Evolutionary conservation across 2,113 vertebrate genomes (phyloP), one percentile per base, ranked within the genome.

Genomic region (Tragelaphus imberbis): DNA sequence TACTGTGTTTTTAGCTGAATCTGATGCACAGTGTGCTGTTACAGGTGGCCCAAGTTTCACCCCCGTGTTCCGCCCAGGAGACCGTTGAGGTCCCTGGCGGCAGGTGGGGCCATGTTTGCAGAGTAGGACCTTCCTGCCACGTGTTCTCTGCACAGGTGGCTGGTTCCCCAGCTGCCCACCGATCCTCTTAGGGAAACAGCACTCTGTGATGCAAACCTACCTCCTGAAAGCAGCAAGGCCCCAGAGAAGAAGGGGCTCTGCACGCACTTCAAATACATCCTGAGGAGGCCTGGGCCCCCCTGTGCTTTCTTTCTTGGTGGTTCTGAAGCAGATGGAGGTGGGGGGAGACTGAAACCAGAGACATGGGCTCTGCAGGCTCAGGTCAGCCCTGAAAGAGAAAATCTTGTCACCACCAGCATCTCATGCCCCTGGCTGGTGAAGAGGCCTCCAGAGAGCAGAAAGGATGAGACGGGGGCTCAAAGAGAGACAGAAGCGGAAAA

Each of bases 71-170:
- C 7, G 0, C 0, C 1, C 25, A 30, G 63, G 61, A 87, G 3
- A 28, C 5, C 7, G 1, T 10, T 13, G 7, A 21, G 9, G 11
- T 51, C n/a, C 23, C 36, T 16, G 6, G 40, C 2, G 13, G 28
- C 36, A 19, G n/a, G 11, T 5, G 33, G 7, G 2, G 2, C 1
- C 5, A 3, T 2, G 3, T 8, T 30, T 4, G 1, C 1, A 1
- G 11, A 30, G 49, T 40, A 14, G 13, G 10, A 33, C 2, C 0
- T 1, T 33, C 16, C 2, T 0, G 4, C 10, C 10, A 0, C 4
- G 6, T 30, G 36, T 19, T 75, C 77, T 84, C n/a, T 47, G 21
- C 16, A 55, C 21, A 59, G 33, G 27, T 25, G 40, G 44, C 3
- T 28, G 82, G 28, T 25, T 6, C 30, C 13, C 4, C 36, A n/a